Conservation (phyloP, 2,888 invertebrate species). For the Torymus aiolomorphi region DNA sequence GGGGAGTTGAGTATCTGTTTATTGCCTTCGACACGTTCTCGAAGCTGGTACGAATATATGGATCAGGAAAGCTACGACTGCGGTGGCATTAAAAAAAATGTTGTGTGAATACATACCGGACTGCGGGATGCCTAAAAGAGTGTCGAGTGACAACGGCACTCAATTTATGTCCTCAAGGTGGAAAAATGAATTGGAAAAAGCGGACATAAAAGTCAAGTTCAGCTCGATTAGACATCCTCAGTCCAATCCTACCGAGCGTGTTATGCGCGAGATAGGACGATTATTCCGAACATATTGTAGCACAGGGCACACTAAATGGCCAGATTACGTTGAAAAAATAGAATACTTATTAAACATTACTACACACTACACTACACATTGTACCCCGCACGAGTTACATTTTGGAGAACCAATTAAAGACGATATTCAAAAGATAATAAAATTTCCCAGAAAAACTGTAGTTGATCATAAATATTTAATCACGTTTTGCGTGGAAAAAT, state of each 20-base stretch:
- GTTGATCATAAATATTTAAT: too few species aligned
- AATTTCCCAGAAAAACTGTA: too few species aligned
- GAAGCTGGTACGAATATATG: slow-evolving; percentile 15
- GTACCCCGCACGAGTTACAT: too few species aligned
- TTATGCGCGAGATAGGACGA: slow-evolving; percentile 18
- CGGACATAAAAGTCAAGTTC: slow-evolving; percentile 2
- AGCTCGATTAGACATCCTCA: slow-evolving; percentile 10
- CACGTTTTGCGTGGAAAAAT: too few species aligned
- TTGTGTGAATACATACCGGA: slow-evolving; percentile 10
- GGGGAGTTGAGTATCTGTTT: slow-evolving; percentile 30
- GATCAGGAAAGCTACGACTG: slow-evolving; percentile 7
- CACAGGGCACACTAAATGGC: background rate
- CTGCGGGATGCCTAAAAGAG: background rate
- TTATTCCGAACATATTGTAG: background rate
- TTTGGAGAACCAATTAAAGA: too few species aligned
- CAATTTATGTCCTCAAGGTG: slow-evolving; percentile 9
- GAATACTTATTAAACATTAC: too few species aligned
- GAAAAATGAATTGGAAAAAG: slow-evolving; percentile 4
- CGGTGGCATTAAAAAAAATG: background rate
- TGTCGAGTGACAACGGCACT: slow-evolving; percentile 5
- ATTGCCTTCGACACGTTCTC: slow-evolving; percentile 11
- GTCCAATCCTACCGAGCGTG: slow-evolving; percentile 15
- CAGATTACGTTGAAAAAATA: too few species aligned
- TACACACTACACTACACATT: too few species aligned
- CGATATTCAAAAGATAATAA: too few species aligned